phyloP scores from a whole-genome alignment of 2,888 invertebrate species.

The Torymus tubicola region DNA sequence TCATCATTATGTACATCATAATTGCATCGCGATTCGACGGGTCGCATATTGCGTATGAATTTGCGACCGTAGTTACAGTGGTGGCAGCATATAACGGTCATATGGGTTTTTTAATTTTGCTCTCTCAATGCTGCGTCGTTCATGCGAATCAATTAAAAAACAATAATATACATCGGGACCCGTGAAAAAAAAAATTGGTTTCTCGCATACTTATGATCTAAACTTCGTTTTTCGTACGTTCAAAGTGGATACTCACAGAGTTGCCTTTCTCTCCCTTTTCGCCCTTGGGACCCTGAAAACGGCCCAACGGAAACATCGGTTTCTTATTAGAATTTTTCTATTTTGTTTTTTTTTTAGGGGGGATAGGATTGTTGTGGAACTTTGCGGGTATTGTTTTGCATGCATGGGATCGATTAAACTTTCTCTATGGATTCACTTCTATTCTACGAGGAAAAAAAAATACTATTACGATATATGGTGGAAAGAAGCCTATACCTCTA shows the following conservation, averaged over 20 bases:
- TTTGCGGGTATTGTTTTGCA: too few species aligned
- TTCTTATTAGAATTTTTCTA: constrained; percentile 56
- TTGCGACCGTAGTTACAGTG: constrained; percentile 46
- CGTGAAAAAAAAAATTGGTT: background rate
- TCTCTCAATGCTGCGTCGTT: constrained; percentile 55
- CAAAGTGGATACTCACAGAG: constrained; percentile 81
- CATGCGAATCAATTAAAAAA: constrained; percentile 37
- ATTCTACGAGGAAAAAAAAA: background rate
- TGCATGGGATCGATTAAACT: too few species aligned
- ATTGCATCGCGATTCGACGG: background rate
- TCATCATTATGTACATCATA: background rate
- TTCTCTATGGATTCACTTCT: background rate
- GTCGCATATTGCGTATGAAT: constrained; percentile 30
- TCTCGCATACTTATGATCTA: too few species aligned
- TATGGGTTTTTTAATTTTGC: constrained; percentile 10
- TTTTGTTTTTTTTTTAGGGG: background rate
- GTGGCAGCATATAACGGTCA: constrained; percentile 65
- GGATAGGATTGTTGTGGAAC: background rate
- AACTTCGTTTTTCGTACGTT: constrained; percentile 1
- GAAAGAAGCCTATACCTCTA: constrained; percentile 82
- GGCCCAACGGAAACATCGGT: constrained; percentile 60
- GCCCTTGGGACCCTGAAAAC: constrained; percentile 89
- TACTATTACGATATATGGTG: background rate
- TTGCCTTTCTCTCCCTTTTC: constrained; percentile 93
- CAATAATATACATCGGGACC: background rate